Evolutionary conservation across 2,888 invertebrate species (phyloP).

Genomic region (Macrosiphum euphorbiae): DNA sequence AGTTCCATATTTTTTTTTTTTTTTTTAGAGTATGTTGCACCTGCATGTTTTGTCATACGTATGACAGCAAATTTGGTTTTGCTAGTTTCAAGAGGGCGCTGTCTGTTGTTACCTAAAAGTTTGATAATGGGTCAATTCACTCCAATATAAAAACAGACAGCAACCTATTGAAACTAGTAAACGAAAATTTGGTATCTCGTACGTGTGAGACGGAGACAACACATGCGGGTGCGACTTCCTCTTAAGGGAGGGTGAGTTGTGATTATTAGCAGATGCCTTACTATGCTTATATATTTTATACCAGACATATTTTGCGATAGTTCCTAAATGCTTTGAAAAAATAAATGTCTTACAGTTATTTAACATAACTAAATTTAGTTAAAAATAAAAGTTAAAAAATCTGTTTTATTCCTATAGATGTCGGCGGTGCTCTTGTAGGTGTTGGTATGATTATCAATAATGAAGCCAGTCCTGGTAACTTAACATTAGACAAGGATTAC

Average conservation of each 20-base stretch:
- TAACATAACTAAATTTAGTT: not conserved
- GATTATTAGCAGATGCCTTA: not conserved
- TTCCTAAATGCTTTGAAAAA: not conserved
- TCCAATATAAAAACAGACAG: no score
- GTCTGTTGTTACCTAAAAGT: no score
- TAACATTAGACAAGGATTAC: constrained; percentile 91
- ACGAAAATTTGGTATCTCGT: no score
- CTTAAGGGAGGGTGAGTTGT: not conserved
- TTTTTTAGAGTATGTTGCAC: not conserved
- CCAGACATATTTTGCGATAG: not conserved
- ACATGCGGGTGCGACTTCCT: no score
- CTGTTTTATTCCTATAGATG: constrained; percentile 74
- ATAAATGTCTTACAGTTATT: not conserved
- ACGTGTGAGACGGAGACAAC: no score
- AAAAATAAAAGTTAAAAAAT: not conserved
- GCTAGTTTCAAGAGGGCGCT: no score
- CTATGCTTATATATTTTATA: not conserved
- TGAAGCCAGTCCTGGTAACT: constrained; percentile 83
- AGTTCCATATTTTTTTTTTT: not conserved
- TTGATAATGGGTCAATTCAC: no score
- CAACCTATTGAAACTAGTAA: no score
- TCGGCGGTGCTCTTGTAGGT: constrained; percentile 93
- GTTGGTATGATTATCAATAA: constrained; percentile 94
- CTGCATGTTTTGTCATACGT: no score
- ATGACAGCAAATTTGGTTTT: no score